Base-by-base conservation (phyloP, 23 tunicate genomes). In the Trididemnum miniatum region DNA sequence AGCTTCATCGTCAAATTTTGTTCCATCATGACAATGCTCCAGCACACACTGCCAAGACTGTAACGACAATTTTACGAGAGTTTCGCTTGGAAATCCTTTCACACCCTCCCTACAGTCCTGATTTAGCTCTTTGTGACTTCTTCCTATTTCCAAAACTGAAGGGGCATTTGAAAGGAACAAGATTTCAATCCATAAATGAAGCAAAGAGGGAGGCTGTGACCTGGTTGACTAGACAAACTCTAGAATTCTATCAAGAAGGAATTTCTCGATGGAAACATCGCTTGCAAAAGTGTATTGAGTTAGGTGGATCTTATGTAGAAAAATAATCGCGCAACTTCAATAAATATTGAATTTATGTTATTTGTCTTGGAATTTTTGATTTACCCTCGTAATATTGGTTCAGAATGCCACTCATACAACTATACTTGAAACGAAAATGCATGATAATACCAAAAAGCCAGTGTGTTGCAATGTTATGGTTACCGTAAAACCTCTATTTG, bases 21-120 rank as follows among this genome's bases (percentile, higher is more conserved):
- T 69, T 69, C 40, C 75, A 69, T 34, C 75, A 69, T n/a, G 37
- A 69, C 75, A 69, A 69, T 31, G 37, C 75, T 5, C 39, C 75
- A 69, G 40, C 37, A 12, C 39, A 69, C 31, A 28, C 75, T 69
- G 9, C 37, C 4, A 12, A 26, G 67, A 24, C n/a, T 5, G n/a
- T 24, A 62, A 62, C 15, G 67, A 26, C 15, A 7, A 31, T 71
- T 71, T 71, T 71, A 9, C 4, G 76, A 33, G 44, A 71, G 31
- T 71, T 71, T 71, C 31, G 76, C 9, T 71, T 35, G 76, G 20
- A 71, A 35, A 26, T 71, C 37, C 67, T 62, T 22, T 26, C 28
- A 62, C 67, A 62, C n/a, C 67, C 67, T 12, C 67, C 67, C n/a
- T 62, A 62, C n/a, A 62, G 67, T 26, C 26, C 67, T 12, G 67